Evolutionary conservation across 2,888 invertebrate genomes (phyloP), one percentile per base, ranked within the genome.

Genomic region (Drosophila silvestris): DNA sequence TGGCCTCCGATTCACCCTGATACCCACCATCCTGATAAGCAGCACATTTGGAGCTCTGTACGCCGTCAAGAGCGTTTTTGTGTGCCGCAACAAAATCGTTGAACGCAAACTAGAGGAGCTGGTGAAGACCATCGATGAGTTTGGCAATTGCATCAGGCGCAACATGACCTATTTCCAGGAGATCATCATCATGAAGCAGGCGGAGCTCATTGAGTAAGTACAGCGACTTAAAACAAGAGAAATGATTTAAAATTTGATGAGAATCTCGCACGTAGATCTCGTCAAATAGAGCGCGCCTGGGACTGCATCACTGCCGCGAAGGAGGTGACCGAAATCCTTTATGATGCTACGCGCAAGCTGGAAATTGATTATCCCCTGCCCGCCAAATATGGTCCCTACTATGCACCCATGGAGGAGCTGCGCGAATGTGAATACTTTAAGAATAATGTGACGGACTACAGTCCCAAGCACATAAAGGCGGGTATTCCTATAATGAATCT

Each of bases 101-200:
- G 92, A 92, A 58, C 82, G 86, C 12, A 91, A 92, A 53, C 72
- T 93, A 70, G 87, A 91, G n/a, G 88, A 86, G 63, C 82, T 93
- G n/a, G 83, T 93, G 16, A 88, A 78, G 37, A 90, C 91, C 22
- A 90, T 93, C 44, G 93, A 93, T 78, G 91, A 92, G 37, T 93
- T 93, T 78, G 93, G 93, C 30, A 93, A 92, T 70, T 92, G 92
- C 62, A 91, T 93, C 37, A 89, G 92, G 4, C 91, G 93, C 30
- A 93, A 92, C 73, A 92, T 93, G 89, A 91, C 92, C 0, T 93
- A 93, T 72, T 93, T 93, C 59, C 93, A 92, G 72, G 93, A 93
- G 79, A 91, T 92, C 19, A 90, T 92, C 33, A 90, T 92, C 3
- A 92, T 93, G 91, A 93, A 93, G 51, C 91, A 92, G 33, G 89